Conservation (phyloP, 2,888 invertebrate species). For the Exephanes ischioxanthus region DNA sequence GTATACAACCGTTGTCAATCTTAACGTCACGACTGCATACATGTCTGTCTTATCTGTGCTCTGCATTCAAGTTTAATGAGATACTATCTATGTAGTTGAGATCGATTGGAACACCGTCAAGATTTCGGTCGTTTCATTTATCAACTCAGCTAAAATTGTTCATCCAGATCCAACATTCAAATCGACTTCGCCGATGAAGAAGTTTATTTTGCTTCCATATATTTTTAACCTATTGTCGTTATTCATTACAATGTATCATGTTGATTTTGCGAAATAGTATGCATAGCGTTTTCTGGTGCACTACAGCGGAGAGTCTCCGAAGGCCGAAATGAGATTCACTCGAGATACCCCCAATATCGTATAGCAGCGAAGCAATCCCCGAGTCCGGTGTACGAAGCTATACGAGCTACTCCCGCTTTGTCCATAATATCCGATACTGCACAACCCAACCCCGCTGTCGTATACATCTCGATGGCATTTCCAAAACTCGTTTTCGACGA, state of each 20-base stretch:
- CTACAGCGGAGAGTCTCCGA: background rate
- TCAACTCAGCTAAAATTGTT: background rate
- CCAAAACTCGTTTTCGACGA: conserved; percentile 69
- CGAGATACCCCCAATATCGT: background rate
- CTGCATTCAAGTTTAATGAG: no score
- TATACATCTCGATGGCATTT: conserved; percentile 65
- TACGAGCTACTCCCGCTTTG: background rate
- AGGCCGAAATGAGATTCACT: conserved; percentile 44
- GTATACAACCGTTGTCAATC: no score
- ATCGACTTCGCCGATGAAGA: background rate
- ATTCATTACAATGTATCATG: background rate
- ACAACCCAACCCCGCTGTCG: conserved; percentile 14
- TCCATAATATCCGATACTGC: conserved; percentile 35
- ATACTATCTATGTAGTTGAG: no score
- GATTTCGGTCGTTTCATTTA: background rate
- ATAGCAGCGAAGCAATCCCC: conserved; percentile 30
- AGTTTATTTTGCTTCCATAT: background rate
- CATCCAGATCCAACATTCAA: background rate
- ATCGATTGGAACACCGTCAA: background rate
- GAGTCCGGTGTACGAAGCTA: conserved; percentile 26
- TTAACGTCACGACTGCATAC: no score
- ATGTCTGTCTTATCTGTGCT: no score
- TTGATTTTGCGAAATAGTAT: background rate
- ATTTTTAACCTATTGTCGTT: background rate
- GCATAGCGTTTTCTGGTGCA: background rate